Evolutionary conservation across 2,113 vertebrate species (phyloP).

Genomic region (Sphaerodactylus townsendi): DNA sequence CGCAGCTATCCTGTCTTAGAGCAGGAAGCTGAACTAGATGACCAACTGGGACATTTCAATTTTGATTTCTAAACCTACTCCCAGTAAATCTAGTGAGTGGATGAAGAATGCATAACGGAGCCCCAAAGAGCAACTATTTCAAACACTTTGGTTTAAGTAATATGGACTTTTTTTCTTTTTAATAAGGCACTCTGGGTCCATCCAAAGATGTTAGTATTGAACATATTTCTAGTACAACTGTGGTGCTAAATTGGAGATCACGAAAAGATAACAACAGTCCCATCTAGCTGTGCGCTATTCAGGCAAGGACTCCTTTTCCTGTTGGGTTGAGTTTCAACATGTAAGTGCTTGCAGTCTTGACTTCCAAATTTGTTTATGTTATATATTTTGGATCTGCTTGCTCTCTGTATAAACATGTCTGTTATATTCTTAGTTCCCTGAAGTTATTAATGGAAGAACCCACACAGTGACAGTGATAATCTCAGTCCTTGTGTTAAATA

Average conservation of each 20-base stretch:
- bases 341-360: conserved; percentile 64
- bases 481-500: conserved; percentile 94
- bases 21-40: background rate
- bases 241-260: conserved; percentile 88
- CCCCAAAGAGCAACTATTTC: background rate
- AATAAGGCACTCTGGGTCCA: conserved; percentile 89
- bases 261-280: conserved; percentile 94
- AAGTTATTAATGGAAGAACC: conserved; percentile 85
- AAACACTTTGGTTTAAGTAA: conserved; percentile 35
- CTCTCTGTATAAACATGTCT: fast-evolving
- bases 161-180: conserved; percentile 27
- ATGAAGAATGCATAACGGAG: background rate
- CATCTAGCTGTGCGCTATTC: conserved; percentile 88
- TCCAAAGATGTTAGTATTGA: conserved; percentile 89
- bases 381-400: fast-evolving
- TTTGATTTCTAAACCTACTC: background rate
- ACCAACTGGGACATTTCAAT: background rate
- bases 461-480: conserved; percentile 85
- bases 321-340: conserved; percentile 92
- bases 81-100: background rate
- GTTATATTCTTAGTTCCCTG: conserved; percentile 79
- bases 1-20: background rate
- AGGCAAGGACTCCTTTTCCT: conserved; percentile 93
- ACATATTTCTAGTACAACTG: conserved; percentile 89
- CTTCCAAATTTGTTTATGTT: background rate